phyloP scores from a whole-genome alignment of 2,797 vertebrate genomes.

The Hephaestus fuliginosus region DNA sequence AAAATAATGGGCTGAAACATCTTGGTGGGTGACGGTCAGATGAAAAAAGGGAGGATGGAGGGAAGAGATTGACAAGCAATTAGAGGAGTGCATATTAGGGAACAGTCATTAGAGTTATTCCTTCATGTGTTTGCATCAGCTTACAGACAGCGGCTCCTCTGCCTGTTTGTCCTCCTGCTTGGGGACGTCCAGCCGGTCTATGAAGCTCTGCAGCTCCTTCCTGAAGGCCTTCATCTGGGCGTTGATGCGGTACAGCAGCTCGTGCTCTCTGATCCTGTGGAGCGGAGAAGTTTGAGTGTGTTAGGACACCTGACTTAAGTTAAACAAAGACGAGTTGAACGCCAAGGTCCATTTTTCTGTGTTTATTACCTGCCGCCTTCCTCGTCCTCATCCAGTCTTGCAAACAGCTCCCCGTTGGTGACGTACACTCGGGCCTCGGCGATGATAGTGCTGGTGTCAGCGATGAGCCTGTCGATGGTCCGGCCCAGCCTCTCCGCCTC shows the following conservation, averaged over 20 bases:
- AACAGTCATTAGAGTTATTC: neutral
- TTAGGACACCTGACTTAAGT: neutral
- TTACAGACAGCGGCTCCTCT: slow-evolving; percentile 98
- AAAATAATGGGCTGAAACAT: slow-evolving; percentile 99
- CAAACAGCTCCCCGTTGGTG: slow-evolving; percentile 95
- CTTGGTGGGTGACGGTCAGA: slow-evolving; percentile 82
- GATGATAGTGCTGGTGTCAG: slow-evolving; percentile 98
- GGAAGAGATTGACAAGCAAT: slow-evolving; percentile 25
- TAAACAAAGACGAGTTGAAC: neutral
- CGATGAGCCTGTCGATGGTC: slow-evolving; percentile 96
- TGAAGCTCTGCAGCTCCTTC: slow-evolving; percentile 98
- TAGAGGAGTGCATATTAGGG: slow-evolving; percentile 2
- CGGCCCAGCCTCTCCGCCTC: slow-evolving; percentile 97
- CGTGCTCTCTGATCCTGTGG: slow-evolving; percentile 93
- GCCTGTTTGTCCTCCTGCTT: slow-evolving; percentile 92
- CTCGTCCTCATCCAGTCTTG: slow-evolving; percentile 95
- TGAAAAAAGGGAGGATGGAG: slow-evolving; percentile 13
- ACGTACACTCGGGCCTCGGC: slow-evolving; percentile 95
- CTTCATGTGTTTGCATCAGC: slow-evolving; percentile 69
- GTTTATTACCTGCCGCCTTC: slow-evolving; percentile 90
- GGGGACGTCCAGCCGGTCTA: slow-evolving; percentile 96
- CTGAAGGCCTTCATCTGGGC: slow-evolving; percentile 99
- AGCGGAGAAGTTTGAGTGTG: neutral
- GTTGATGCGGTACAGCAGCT: slow-evolving; percentile 97
- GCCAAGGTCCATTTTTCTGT: neutral